Percentiles rank a stretch among this genome's conserved stretches.
These are phyloP conservation scores for Cochlearius cochlearius DNA, from an alignment of 2,113 vertebrate species.

Conservation along the genomic window DNA sequence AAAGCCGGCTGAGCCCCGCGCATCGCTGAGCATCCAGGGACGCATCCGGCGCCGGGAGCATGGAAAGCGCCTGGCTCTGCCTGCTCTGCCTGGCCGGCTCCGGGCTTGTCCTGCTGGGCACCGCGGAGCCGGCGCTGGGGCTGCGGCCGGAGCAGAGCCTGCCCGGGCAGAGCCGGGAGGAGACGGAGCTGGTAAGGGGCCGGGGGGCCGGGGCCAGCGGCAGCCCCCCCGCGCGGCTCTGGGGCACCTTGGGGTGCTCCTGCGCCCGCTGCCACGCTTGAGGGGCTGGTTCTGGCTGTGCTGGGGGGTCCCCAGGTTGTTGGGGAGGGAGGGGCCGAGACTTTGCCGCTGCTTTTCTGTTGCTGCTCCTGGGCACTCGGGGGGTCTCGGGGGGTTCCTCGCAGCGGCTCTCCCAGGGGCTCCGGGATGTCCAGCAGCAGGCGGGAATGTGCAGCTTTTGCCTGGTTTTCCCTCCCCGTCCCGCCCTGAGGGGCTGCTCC, in stretches of 20 bases:
- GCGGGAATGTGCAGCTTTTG: neutral
- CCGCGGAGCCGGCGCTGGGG: neutral
- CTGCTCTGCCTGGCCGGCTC: neutral
- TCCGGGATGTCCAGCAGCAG: accelerated
- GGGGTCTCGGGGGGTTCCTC: neutral
- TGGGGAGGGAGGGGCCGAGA: neutral
- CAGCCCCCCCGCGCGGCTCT: accelerated
- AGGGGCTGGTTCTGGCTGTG: neutral
- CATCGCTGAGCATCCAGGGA: neutral
- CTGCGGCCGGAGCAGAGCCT: accelerated
- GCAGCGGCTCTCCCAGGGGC: neutral
- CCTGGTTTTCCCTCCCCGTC: neutral
- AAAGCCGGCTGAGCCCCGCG: accelerated
- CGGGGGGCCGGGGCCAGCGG: accelerated
- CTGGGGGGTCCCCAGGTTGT: accelerated
- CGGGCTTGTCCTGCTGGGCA: neutral
- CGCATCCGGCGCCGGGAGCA: neutral
- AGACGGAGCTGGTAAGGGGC: neutral
- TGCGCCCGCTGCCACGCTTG: accelerated
- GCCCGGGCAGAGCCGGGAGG: neutral
- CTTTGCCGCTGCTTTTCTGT: accelerated
- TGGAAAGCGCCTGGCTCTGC: neutral
- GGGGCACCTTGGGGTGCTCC: neutral
- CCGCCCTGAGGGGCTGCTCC: accelerated
- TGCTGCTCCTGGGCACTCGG: accelerated